Percentiles rank a stretch among this genome's conserved stretches.
phyloP scores from a whole-genome alignment of 2,797 vertebrate species.

The Lithobates pipiens region DNA sequence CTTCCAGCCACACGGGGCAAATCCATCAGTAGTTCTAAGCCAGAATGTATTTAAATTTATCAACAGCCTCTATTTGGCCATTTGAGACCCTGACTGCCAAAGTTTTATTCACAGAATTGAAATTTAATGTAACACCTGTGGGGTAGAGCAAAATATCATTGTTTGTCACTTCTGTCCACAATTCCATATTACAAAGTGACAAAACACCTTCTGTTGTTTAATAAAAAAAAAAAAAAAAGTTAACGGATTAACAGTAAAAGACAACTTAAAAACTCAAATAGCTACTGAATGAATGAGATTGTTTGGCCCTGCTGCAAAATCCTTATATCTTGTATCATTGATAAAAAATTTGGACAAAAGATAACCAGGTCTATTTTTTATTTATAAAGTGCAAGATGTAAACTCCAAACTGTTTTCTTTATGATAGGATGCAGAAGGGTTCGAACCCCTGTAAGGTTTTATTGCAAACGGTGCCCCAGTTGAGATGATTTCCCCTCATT shows the following conservation, averaged over 20 bases:
- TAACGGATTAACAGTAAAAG: background rate
- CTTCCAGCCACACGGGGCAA: slow-evolving; percentile 32
- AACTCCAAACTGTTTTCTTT: too few species aligned
- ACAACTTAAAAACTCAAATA: too few species aligned
- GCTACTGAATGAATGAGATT: background rate
- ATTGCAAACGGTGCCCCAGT: too few species aligned
- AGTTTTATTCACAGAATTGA: slow-evolving; percentile 5
- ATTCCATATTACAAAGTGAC: background rate
- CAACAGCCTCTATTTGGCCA: slow-evolving; percentile 36
- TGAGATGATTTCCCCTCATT: too few species aligned
- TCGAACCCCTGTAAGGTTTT: too few species aligned
- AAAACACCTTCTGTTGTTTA: background rate
- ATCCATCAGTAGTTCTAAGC: slow-evolving; percentile 7
- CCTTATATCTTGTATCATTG: background rate
- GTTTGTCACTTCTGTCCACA: background rate
- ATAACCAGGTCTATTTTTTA: background rate
- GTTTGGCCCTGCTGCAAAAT: background rate
- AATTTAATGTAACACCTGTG: slow-evolving; percentile 18
- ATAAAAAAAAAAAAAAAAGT: background rate
- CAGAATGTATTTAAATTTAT: slow-evolving; percentile 18
- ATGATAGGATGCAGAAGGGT: too few species aligned
- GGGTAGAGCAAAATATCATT: slow-evolving; percentile 1
- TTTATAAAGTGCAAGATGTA: too few species aligned
- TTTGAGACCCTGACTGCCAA: slow-evolving; percentile 19
- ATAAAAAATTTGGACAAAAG: too few species aligned